Evolutionary conservation across 2,888 invertebrate genomes (phyloP), one percentile per base, ranked within the genome.

Genomic region (Taphrorychus bicolor): DNA sequence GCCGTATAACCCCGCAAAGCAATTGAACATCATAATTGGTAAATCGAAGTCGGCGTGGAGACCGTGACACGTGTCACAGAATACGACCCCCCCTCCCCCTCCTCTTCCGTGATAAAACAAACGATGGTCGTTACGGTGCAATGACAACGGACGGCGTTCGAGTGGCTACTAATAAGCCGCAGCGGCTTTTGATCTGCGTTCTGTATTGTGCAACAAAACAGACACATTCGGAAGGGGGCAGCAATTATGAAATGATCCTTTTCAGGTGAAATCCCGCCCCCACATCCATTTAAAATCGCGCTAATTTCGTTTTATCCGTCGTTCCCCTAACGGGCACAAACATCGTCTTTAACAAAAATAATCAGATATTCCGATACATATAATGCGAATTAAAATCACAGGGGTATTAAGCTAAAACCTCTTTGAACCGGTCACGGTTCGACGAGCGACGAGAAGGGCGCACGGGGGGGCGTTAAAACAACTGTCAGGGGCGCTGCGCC

Each of bases 351-450:
- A 71, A 72, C 72, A 74, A 76, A 77, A 77, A 78, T 79, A 80
- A 80, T 80, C 81, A 79, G 79, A 78, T 80, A 77, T 74, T 73
- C 73, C 70, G 74, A 74, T 74, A 72, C 60, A 63, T 53, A 81
- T 82, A 81, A 82, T 81, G 73, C 80, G 81, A 78, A 81, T 81
- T 81, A 81, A 79, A 81, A 81, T 81, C 81, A 80, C 79, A 78
- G 78, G 72, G 70, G 78, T 79, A 81, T 81, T 79, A 79, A 73
- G 76, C 71, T 74, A 74, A 74, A 73, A 76, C 76, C 78, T 76
- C 82, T 82, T 82, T 82, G 82, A 82, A 80, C 80, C 78, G 78
- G 76, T 79, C 76, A 80, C 81, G 81, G 81, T 76, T 76, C 77
- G 76, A 64, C 71, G 76, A 71, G 71, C 71, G 75, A 73, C 17